Evolutionary conservation across 2,797 vertebrate genomes (phyloP).

Genomic region (Sebastes taczanowskii): DNA sequence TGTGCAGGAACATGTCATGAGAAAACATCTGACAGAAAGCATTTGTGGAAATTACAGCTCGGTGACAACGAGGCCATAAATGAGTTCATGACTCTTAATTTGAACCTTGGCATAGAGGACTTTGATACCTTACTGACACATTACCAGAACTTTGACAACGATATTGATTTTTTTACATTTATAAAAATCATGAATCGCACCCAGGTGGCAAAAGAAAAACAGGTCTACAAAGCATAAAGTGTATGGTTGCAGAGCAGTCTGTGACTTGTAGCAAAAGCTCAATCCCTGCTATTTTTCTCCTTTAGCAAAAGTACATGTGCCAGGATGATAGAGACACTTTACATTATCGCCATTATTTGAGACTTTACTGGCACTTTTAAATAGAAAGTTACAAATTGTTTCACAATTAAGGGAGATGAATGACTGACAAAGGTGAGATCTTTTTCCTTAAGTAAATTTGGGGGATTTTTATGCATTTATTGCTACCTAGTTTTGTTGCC

Average conservation of each 20-base stretch:
- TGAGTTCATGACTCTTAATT: background rate
- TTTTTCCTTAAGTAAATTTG: background rate
- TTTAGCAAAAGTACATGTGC: background rate
- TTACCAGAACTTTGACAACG: background rate
- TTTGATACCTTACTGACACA: background rate
- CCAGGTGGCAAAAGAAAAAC: background rate
- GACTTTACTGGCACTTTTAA: background rate
- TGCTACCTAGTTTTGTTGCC: too few species aligned
- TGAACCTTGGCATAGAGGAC: slow-evolving; percentile 1
- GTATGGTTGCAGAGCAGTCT: background rate
- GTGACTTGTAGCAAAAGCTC: background rate
- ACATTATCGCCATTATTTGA: slow-evolving; percentile 1
- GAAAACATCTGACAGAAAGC: background rate
- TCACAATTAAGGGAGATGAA: background rate
- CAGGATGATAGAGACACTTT: background rate
- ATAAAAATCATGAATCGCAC: background rate
- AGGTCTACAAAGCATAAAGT: background rate
- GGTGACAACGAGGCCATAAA: background rate
- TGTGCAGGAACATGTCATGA: background rate
- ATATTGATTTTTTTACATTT: background rate
- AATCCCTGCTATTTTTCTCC: background rate
- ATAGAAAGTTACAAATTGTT: background rate
- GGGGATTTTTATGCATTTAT: background rate
- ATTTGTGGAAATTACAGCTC: background rate
- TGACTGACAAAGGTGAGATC: background rate